phyloP scores from a whole-genome alignment of 2,797 vertebrate genomes.

The Carduelis carduelis region DNA sequence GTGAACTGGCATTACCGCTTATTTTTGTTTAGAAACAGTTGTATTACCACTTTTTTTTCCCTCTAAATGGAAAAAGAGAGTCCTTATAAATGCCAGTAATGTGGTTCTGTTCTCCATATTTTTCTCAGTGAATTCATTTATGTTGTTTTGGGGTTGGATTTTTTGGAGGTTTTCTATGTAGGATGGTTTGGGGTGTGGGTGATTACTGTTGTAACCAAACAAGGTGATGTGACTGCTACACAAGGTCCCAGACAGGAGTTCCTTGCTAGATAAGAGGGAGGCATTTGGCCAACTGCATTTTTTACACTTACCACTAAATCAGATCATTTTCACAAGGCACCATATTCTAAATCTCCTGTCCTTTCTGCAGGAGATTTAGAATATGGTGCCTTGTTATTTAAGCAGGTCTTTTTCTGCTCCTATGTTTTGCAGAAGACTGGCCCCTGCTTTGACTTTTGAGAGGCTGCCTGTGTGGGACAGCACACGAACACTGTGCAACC shows the following conservation, averaged over 20 bases:
- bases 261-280: not conserved
- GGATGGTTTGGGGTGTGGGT: fast-evolving
- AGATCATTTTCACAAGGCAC: not conserved
- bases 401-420: not conserved
- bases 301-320: not conserved
- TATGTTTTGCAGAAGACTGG: not conserved
- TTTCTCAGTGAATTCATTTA: not conserved
- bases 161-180: not conserved
- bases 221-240: not conserved
- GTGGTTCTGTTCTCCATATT: not conserved
- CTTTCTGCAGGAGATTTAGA: not conserved
- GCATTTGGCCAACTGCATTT: not conserved
- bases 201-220: not conserved
- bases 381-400: not conserved
- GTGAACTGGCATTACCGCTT: not conserved
- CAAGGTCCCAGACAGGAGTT: not conserved
- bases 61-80: not conserved
- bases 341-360: not conserved
- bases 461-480: not conserved
- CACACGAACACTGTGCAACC: not conserved
- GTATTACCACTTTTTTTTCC: not conserved
- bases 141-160: not conserved
- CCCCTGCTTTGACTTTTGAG: not conserved
- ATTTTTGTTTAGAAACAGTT: not conserved
- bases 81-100: not conserved